These are phyloP conservation scores for Cinclus mexicanus DNA, from an alignment of 2,113 vertebrate species.

Conservation along the genomic window DNA sequence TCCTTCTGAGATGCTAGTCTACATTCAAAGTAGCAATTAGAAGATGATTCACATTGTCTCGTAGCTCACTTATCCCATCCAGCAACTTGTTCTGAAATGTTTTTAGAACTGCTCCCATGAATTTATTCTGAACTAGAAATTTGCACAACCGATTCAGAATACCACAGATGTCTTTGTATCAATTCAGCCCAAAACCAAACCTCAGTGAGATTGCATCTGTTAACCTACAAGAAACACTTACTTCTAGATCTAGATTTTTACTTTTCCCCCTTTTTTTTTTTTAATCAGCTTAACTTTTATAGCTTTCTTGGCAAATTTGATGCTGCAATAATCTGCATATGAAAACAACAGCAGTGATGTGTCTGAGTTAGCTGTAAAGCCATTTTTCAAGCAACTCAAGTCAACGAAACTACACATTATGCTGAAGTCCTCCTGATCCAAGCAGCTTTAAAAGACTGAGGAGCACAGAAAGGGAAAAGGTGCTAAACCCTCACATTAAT, in stretches of 20 bases:
- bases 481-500: not conserved
- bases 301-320: not conserved
- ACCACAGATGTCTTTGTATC: not conserved
- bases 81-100: not conserved
- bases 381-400: not conserved
- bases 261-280: not conserved
- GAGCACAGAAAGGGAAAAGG: not conserved
- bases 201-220: not conserved
- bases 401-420: not conserved
- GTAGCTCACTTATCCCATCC: not conserved
- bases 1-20: not conserved
- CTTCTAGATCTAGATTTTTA: not conserved
- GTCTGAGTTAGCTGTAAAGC: not conserved
- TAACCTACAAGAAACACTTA: not conserved
- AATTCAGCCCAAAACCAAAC: not conserved
- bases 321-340: not conserved
- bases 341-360: not conserved
- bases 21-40: constrained; percentile 6
- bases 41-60: not conserved
- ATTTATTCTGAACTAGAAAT: not conserved
- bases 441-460: not conserved
- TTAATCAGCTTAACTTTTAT: not conserved
- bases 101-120: not conserved
- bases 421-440: not conserved
- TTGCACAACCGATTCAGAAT: not conserved